Evolutionary conservation across 2,888 invertebrate species (phyloP).

Genomic region (Rotaria macrura): DNA sequence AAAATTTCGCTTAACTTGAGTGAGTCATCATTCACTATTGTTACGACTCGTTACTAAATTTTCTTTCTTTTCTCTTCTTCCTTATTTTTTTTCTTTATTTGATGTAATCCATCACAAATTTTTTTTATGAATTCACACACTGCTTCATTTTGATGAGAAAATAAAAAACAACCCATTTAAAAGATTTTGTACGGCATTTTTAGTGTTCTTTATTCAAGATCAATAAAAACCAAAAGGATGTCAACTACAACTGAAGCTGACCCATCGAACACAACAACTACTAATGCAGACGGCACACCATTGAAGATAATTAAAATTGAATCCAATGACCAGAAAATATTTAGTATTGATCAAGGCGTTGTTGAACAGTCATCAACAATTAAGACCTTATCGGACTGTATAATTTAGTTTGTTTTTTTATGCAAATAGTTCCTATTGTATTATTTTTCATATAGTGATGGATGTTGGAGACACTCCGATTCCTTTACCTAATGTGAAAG

Average conservation of each 20-base stretch:
- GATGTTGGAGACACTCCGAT: not conserved
- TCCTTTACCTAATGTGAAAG: constrained; percentile 8
- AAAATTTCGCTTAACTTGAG: no score
- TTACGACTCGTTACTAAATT: no score
- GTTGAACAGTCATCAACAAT: not conserved
- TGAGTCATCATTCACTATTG: no score
- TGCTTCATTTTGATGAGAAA: not conserved
- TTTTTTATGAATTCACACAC: no score
- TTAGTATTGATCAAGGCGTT: not conserved
- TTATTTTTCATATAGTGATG: not conserved
- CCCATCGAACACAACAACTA: not conserved
- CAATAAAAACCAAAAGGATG: not conserved
- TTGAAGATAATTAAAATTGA: not conserved
- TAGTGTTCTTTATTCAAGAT: not conserved
- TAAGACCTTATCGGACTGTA: not conserved
- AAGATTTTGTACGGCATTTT: not conserved
- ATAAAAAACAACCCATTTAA: not conserved
- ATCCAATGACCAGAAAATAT: not conserved
- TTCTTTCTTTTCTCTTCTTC: no score
- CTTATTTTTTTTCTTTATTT: no score
- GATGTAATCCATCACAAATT: no score
- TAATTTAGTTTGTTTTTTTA: not conserved
- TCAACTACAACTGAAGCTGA: not conserved
- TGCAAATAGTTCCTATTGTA: not conserved
- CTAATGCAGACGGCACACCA: not conserved